Conservation (phyloP, 2,797 vertebrate species). For the Gymnothorax javanicus region DNA sequence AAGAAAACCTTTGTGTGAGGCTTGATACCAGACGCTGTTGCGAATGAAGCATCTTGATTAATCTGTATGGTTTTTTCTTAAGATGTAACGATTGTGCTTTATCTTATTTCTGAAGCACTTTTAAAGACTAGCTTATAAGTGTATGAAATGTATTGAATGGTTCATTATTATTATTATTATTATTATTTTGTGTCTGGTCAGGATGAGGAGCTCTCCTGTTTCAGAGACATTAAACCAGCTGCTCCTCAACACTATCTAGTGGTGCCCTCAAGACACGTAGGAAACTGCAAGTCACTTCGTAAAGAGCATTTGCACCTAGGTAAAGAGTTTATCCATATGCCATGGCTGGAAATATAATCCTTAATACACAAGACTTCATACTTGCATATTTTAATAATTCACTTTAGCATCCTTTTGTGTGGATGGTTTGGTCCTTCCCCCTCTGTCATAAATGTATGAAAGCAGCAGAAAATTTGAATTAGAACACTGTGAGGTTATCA, state of each 20-base stretch:
- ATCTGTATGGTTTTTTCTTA: too few relatives aligned
- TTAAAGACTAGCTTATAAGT: neutral
- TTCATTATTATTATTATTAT: neutral
- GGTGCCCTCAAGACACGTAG: conserved; percentile 87
- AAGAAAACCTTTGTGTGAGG: neutral
- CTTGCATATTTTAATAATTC: neutral
- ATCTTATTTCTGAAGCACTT: neutral
- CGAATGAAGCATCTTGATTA: neutral
- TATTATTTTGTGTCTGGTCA: conserved; percentile 46
- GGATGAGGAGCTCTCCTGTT: conserved; percentile 90
- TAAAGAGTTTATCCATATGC: conserved; percentile 52
- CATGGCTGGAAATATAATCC: neutral
- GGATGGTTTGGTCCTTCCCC: neutral
- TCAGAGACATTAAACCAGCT: conserved; percentile 88
- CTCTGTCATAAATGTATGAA: neutral
- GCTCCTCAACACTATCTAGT: conserved; percentile 93
- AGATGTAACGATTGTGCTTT: too few relatives aligned
- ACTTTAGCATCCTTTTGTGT: neutral
- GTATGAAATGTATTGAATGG: neutral
- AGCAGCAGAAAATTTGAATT: neutral
- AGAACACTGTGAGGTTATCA: neutral
- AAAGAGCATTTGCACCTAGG: conserved; percentile 82
- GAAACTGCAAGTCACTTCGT: conserved; percentile 86
- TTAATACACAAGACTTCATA: neutral
- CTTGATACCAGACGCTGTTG: neutral